A percentile compares a stretch with the other conserved stretches of the same genome.
Evolutionary conservation across 2,797 vertebrate genomes (phyloP).

Genomic region (Discoglossus pictus): DNA sequence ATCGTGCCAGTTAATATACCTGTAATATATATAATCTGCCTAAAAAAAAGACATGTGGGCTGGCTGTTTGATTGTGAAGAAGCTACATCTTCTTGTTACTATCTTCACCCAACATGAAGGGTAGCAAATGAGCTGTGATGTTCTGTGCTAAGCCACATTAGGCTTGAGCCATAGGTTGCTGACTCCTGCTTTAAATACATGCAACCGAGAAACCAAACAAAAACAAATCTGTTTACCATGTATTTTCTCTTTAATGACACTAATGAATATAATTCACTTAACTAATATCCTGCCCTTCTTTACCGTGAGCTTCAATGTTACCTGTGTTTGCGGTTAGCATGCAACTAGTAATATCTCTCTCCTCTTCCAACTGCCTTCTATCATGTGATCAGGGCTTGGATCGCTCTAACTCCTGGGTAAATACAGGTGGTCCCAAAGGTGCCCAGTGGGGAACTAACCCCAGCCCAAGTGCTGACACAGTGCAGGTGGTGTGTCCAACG

Average conservation of each 20-base stretch:
- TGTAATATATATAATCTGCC: too few species aligned
- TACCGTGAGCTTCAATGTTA: slow-evolving; percentile 62
- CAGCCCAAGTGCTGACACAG: slow-evolving; percentile 93
- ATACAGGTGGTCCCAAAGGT: slow-evolving; percentile 98
- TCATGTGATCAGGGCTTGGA: slow-evolving; percentile 93
- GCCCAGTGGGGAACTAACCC: slow-evolving; percentile 98
- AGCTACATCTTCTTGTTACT: too few species aligned
- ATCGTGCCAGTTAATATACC: too few species aligned
- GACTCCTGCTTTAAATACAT: too few species aligned
- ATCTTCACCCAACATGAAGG: too few species aligned
- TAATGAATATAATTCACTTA: slow-evolving; percentile 60
- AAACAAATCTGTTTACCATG: too few species aligned
- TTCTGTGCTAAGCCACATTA: too few species aligned
- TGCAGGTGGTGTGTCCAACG: slow-evolving; percentile 90
- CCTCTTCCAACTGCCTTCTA: slow-evolving; percentile 82
- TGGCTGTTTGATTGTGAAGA: too few species aligned
- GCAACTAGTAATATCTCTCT: slow-evolving; percentile 77
- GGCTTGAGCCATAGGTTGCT: too few species aligned
- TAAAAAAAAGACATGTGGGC: too few species aligned
- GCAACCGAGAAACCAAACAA: too few species aligned
- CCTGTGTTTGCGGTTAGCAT: slow-evolving; percentile 66
- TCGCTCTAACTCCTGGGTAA: slow-evolving; percentile 99
- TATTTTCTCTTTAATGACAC: slow-evolving; percentile 57
- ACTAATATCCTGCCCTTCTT: slow-evolving; percentile 53
- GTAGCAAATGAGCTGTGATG: too few species aligned